Evolutionary conservation across 2,888 invertebrate genomes (phyloP), one percentile per base, ranked within the genome.

Genomic region (Scrobipalpa costella): DNA sequence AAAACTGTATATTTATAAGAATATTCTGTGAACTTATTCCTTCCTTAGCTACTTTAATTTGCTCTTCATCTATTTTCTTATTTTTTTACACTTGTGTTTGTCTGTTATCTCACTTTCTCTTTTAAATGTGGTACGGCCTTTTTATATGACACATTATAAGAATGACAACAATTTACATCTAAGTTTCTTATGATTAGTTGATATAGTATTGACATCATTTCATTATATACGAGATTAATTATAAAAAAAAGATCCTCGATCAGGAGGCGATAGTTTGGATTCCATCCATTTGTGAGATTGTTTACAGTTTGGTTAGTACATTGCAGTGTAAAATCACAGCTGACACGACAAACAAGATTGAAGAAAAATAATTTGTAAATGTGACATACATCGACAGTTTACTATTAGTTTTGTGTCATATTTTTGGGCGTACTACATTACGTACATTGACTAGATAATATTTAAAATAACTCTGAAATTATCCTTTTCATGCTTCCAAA

Each of bases 1-100:
- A 52, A 13, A 50, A 21, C 15, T 57, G 34, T 57, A 57, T 33
- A 33, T 55, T 55, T 33, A n/a, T 59, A n/a, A 27, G 15, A n/a
- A 59, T n/a, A 9, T 63, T 57, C 64, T 65, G 61, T 67, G 60
- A 64, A 44, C 27, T 15, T 21, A 40, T 44, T 38, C 40, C 27
- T 21, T 61, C 68, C 66, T 62, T 38, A 36, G 70, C 71, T 71
- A 70, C 40, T 66, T 65, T 69, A 58, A 59, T 60, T 68, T 59
- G 59, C 59, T 44, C 59, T 40, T 44, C 59, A 57, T 68, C 68
- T 65, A 21, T 59, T 66, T 27, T 59, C 47, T 63, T 66, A n/a
- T 63, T 64, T 65, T 57, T 68, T 62, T 59, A 58, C 38, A 58
- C 36, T 62, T 61, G 57, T 61, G 57, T 57, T 52, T 21, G 50